Percentiles rank a stretch among this genome's conserved stretches.
phyloP scores from a whole-genome alignment of 2,888 invertebrate genomes.

The Frankliniella intonsa region DNA sequence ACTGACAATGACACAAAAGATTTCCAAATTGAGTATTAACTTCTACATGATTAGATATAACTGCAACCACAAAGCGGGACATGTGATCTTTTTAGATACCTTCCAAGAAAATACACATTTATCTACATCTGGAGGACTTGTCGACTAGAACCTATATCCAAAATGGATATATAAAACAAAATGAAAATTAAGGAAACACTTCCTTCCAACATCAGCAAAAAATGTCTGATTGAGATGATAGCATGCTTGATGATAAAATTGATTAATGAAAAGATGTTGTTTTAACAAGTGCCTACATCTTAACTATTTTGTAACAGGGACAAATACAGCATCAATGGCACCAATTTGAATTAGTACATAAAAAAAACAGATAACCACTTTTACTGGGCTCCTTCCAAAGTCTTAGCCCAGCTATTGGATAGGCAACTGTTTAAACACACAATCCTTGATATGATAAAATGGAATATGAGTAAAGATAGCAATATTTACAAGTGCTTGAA shows the following conservation, averaged over 20 bases:
- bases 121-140: background rate
- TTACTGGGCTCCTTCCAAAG: too few relatives aligned
- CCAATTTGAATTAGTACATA: background rate
- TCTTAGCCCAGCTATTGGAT: too few relatives aligned
- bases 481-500: background rate
- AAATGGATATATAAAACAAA: background rate
- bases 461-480: background rate
- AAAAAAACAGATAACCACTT: too few relatives aligned
- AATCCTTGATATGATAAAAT: background rate
- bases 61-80: background rate
- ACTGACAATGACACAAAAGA: background rate
- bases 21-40: background rate
- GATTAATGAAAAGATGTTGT: too few relatives aligned
- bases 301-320: too few relatives aligned
- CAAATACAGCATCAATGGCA: too few relatives aligned
- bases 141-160: conserved; percentile 9
- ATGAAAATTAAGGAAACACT: background rate
- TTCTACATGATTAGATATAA: too few relatives aligned
- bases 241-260: too few relatives aligned
- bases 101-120: background rate
- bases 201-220: background rate
- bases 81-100: background rate
- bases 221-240: too few relatives aligned
- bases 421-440: too few relatives aligned
- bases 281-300: too few relatives aligned